Conservation (phyloP, 2,888 invertebrate genomes). For the Himalopsyche kuldschensis region DNA sequence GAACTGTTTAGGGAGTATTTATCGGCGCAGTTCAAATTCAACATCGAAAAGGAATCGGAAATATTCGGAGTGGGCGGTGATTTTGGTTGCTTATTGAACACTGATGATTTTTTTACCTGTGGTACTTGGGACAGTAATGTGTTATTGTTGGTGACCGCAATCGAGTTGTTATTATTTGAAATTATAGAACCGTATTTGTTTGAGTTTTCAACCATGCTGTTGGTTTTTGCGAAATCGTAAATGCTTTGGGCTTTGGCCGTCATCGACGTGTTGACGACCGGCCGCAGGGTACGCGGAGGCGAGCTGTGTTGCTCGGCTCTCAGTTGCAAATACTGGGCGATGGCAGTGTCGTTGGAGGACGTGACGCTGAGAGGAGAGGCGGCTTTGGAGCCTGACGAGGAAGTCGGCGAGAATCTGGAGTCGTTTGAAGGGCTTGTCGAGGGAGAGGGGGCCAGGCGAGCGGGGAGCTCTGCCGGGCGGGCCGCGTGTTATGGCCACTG, state of each 20-base stretch:
- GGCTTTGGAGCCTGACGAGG: slow-evolving; percentile 9
- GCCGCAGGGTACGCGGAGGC: slow-evolving; percentile 40
- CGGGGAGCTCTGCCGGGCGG: slow-evolving; percentile 63
- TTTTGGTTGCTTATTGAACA: not conserved
- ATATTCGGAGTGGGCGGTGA: slow-evolving; percentile 51
- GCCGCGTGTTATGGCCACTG: slow-evolving; percentile 89
- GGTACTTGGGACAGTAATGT: not conserved
- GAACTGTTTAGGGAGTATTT: slow-evolving; percentile 41
- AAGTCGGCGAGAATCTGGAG: slow-evolving; percentile 40
- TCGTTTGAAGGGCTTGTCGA: slow-evolving; percentile 47
- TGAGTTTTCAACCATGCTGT: not conserved
- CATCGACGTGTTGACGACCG: slow-evolving; percentile 60
- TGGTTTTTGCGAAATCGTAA: slow-evolving; percentile 43
- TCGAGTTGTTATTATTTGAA: slow-evolving; percentile 19
- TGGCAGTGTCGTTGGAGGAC: not conserved
- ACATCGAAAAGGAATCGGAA: slow-evolving; percentile 53
- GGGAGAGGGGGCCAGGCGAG: slow-evolving; percentile 51
- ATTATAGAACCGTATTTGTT: slow-evolving; percentile 18
- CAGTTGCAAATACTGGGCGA: slow-evolving; percentile 12
- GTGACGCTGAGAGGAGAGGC: slow-evolving; percentile 26
- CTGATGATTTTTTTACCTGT: not conserved
- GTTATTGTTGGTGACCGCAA: slow-evolving; percentile 3
- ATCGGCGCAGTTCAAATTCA: slow-evolving; percentile 30
- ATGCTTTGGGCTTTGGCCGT: slow-evolving; percentile 41
- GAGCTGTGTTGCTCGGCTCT: slow-evolving; percentile 11